phyloP scores from a whole-genome alignment of 2,888 invertebrate genomes.

The Pomacea canaliculata region DNA sequence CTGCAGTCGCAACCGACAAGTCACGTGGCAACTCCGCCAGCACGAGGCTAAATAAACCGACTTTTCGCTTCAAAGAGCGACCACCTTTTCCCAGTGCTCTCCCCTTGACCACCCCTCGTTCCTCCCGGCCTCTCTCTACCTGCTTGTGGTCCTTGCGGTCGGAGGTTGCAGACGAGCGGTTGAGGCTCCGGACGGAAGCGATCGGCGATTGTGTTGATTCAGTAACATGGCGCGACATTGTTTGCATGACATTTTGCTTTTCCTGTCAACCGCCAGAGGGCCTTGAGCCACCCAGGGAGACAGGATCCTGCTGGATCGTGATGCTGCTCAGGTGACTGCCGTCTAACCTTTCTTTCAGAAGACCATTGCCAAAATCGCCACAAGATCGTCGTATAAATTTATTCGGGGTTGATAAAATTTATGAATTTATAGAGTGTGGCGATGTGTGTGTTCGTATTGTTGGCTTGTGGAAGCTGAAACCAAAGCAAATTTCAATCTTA shows the following conservation, averaged over 20 bases:
- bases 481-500: background rate
- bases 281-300: conserved; percentile 13
- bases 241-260: conserved; percentile 12
- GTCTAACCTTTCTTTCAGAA: background rate
- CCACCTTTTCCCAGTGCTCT: background rate
- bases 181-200: background rate
- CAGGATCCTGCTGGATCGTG: background rate
- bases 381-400: background rate
- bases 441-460: background rate
- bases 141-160: background rate
- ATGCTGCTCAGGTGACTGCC: too few species aligned
- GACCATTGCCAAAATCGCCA: background rate
- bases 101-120: background rate
- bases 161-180: background rate
- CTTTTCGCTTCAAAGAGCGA: conserved; percentile 2
- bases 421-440: background rate
- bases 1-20: conserved; percentile 5
- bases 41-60: conserved; percentile 17
- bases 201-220: background rate
- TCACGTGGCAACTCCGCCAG: background rate
- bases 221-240: conserved; percentile 9
- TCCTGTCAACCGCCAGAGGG: conserved; percentile 6
- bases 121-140: too few species aligned
- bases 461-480: background rate
- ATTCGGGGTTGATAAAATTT: too few species aligned